These are phyloP conservation scores for Tetragonula carbonaria DNA, from an alignment of 2,888 invertebrate genomes.

Conservation along the genomic window DNA sequence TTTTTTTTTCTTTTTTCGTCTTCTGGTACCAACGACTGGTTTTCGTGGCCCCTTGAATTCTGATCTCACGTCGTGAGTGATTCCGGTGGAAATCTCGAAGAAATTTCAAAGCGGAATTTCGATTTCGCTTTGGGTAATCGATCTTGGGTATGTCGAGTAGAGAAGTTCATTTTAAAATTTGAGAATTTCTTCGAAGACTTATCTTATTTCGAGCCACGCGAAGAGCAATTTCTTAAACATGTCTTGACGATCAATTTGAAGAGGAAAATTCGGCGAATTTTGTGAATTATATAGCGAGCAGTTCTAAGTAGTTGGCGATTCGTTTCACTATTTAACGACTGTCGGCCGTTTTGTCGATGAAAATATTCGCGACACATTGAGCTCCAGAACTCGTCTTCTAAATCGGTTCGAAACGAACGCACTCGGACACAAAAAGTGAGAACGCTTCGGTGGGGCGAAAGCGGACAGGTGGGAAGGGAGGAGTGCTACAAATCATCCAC, in stretches of 20 bases:
- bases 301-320: neutral
- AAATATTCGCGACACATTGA: neutral
- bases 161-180: neutral
- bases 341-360: neutral
- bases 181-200: neutral
- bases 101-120: neutral
- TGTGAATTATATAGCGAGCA: neutral
- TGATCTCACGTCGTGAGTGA: too few relatives aligned
- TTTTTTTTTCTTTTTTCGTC: neutral
- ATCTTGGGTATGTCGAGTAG: too few relatives aligned
- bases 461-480: neutral
- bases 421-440: constrained; percentile 5
- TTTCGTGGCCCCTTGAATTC: too few relatives aligned
- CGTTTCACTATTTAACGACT: neutral
- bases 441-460: neutral
- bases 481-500: constrained; percentile 75
- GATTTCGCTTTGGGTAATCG: neutral
- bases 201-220: too few relatives aligned
- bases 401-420: constrained; percentile 29
- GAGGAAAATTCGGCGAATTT: too few relatives aligned
- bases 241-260: neutral
- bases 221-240: neutral
- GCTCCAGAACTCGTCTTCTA: constrained; percentile 15
- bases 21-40: constrained; percentile 2
- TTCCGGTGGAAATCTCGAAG: constrained; percentile 20